These are phyloP conservation scores for Marcusenius ussheri DNA, from an alignment of 2,113 vertebrate genomes.

Conservation along the genomic window DNA sequence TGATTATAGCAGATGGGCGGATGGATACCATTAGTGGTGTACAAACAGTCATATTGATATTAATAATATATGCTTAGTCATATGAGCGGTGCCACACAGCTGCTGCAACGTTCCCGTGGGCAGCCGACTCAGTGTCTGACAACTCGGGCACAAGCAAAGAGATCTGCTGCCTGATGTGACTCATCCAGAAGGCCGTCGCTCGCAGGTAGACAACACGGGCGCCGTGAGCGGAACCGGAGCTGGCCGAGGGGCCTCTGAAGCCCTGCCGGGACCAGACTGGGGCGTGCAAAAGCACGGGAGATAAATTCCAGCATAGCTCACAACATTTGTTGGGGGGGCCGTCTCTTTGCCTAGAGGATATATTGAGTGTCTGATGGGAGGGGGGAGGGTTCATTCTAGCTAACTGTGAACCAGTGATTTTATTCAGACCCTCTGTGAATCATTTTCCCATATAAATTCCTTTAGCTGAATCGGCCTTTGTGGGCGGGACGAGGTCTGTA, in stretches of 20 bases:
- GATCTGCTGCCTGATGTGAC: neutral
- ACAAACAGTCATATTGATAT: conserved; percentile 7
- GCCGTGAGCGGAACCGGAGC: neutral
- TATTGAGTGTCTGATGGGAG: neutral
- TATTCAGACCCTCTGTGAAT: neutral
- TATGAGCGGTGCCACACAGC: neutral
- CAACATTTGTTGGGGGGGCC: neutral
- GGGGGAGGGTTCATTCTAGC: neutral
- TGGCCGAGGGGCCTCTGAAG: neutral
- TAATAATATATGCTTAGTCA: conserved; percentile 3
- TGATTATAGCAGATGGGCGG: neutral
- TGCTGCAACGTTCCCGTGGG: neutral
- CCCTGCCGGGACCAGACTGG: neutral
- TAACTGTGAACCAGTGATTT: neutral
- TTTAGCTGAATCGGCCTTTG: neutral
- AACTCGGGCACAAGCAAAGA: neutral
- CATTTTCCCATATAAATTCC: neutral
- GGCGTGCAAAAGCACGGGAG: neutral
- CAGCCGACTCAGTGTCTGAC: neutral
- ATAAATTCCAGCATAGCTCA: neutral
- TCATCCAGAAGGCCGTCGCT: neutral
- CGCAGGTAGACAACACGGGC: neutral
- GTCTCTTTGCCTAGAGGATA: neutral
- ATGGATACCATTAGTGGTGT: neutral
- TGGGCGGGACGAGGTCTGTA: neutral